Evolutionary conservation across 2,113 vertebrate species (phyloP), one percentile per base, ranked within the genome.

Genomic region (Atractosteus spatula): DNA sequence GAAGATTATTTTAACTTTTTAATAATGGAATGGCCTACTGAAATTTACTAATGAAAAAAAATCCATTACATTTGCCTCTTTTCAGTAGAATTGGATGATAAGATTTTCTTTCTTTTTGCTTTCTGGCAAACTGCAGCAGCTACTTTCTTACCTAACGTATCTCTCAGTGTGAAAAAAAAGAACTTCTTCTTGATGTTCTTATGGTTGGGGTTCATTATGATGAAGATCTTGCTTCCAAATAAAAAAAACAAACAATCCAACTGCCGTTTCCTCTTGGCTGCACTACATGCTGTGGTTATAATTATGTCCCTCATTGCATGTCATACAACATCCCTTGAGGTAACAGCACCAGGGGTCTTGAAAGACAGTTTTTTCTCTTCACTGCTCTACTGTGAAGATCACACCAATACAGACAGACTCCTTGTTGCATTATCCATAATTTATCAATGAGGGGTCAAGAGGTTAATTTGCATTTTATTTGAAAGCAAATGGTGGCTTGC

Each of bases 391-490:
- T 57, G 29, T 69, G 55, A 69, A 41, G 69, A 56, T 62, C 14
- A 42, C 59, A 12, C 8, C 5, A 16, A 44, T 41, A 47, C n/a
- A 62, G 59, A 42, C 16, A 29, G 17, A 59, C 8, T 63, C 43
- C 44, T 56, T 8, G 41, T 17, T 10, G 10, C 12, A 63, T 12
- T 17, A 62, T 74, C 66, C 72, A 68, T 74, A 68, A 74, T 68
- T 68, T 62, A 74, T 74, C 57, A 74, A 55, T 14, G 16, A 7
- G 17, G 72, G 57, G 66, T 68, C 56, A 74, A 54, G 41, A 67
- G 55, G 61, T 70, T 70, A 59, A 70, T 44, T 61, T 55, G 47
- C 41, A 54, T 69, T 74, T 67, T 67, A 69, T 74, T 69, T 74
- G 55, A 45, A 74, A 74, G 59, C 14, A 44, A 68, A 57, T 41